Base-by-base conservation (phyloP, 2,888 invertebrate genomes). In the Phengaris alcon region DNA sequence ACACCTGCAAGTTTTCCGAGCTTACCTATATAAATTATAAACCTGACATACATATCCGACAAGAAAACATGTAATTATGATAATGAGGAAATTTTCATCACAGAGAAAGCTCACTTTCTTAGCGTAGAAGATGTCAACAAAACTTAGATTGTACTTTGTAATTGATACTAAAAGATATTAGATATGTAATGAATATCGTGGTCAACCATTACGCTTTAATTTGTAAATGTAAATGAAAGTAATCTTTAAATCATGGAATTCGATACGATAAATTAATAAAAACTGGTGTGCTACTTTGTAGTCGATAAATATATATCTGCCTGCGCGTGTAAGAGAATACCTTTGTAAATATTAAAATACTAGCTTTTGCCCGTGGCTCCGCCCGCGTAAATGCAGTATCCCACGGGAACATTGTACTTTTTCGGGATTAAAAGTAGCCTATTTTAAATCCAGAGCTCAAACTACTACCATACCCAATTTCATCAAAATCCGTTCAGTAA, bases 91-190 rank as follows among this genome's bases (percentile, higher is more conserved):
- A 83, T 82, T 80, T 81, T 81, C 82, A 80, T 78, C 79, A 76
- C 78, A 82, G 83, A 80, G 83, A 84, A 84, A 84, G 83, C 78
- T 77, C 77, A 80, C 82, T 82, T 82, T 82, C 82, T 3, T 79
- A 79, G 79, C 78, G 79, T 78, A 69, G 76, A 57, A 77, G 76
- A 79, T 76, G 78, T 76, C 74, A 75, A 69, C 73, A 22, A 22
- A 70, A 70, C 52, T 51, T 70, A 51, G 52, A 51, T 15, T 15
- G 51, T 70, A 48, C 10, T 51, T 48, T 22, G 22, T 70, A 69
- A 69, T 15, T 69, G 48, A 69, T 10, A 69, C 64, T 3, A 6
- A 64, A 3, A 15, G 22, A 57, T 7, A 10, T 10, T 12, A 6
- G 13, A 55, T 55, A 7, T n/a, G 64, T 64, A 64, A 64, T 64